Conservation (phyloP, 2,888 invertebrate species). For the Sacculina carcini region DNA sequence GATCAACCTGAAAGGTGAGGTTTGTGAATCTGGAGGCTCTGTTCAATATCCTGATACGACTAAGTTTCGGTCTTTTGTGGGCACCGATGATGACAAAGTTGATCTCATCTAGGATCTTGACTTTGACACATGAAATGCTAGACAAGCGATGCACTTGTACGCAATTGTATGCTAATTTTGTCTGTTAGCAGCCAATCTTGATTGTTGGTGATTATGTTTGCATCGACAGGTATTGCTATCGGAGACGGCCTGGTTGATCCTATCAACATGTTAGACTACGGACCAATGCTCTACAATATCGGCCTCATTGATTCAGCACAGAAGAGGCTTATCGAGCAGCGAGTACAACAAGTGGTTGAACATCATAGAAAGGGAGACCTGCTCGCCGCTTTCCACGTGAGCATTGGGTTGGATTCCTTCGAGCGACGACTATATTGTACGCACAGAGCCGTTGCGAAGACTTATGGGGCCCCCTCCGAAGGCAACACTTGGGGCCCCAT, state of each 20-base stretch:
- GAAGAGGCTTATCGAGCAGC: constrained; percentile 14
- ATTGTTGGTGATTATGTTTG: too few species aligned
- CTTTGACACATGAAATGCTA: too few species aligned
- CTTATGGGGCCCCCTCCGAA: too few species aligned
- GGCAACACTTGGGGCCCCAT: too few species aligned
- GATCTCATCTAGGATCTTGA: too few species aligned
- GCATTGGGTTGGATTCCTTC: too few species aligned
- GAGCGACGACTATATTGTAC: too few species aligned
- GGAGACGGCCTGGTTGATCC: constrained; percentile 18
- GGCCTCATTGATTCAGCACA: constrained; percentile 17
- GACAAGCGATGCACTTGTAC: too few species aligned
- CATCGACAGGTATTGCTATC: constrained; percentile 13
- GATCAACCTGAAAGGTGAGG: constrained; percentile 33
- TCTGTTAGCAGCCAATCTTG: constrained; percentile 15
- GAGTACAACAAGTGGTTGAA: constrained; percentile 13
- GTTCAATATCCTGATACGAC: too few species aligned
- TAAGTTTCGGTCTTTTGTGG: too few species aligned
- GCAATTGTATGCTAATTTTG: neutral
- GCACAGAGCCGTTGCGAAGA: too few species aligned
- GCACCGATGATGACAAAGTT: neutral
- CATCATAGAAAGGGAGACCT: constrained; percentile 24
- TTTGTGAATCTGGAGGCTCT: too few species aligned
- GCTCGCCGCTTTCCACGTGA: constrained; percentile 36
- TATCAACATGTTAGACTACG: constrained; percentile 18
- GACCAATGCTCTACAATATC: constrained; percentile 20